These are phyloP conservation scores for Apteryx mantelli DNA, from an alignment of 2,113 vertebrate genomes.

Conservation along the genomic window DNA sequence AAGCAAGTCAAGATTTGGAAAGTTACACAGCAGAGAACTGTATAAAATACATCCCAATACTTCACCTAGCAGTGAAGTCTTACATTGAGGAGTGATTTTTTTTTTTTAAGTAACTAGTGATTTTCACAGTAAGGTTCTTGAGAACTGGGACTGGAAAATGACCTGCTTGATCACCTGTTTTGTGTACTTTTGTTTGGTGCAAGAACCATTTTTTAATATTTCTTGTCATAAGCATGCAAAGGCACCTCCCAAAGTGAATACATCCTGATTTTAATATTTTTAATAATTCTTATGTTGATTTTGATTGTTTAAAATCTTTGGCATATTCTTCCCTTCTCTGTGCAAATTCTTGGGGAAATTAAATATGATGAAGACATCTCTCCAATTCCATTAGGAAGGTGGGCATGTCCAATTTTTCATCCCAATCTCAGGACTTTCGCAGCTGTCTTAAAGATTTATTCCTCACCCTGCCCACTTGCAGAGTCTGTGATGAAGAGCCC, in stretches of 20 bases:
- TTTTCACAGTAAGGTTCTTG: background rate
- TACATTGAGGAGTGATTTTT: background rate
- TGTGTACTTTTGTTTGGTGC: background rate
- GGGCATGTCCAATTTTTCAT: background rate
- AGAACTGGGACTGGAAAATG: background rate
- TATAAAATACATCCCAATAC: background rate
- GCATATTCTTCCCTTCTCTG: background rate
- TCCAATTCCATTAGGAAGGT: background rate
- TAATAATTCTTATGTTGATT: background rate
- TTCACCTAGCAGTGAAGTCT: background rate
- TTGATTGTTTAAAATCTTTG: background rate
- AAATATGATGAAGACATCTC: background rate
- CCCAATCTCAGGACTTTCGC: background rate
- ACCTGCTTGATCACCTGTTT: background rate
- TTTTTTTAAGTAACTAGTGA: background rate
- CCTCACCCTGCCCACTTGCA: background rate
- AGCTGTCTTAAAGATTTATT: background rate
- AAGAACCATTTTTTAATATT: background rate
- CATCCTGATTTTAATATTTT: background rate
- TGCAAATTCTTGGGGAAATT: background rate
- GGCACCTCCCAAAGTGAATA: background rate
- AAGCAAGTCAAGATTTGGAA: rapidly evolving
- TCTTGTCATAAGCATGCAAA: background rate
- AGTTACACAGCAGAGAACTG: background rate
- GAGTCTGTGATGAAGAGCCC: background rate